These are phyloP conservation scores for Rhimphoctona megacephalus DNA, from an alignment of 2,888 invertebrate genomes.

Conservation along the genomic window DNA sequence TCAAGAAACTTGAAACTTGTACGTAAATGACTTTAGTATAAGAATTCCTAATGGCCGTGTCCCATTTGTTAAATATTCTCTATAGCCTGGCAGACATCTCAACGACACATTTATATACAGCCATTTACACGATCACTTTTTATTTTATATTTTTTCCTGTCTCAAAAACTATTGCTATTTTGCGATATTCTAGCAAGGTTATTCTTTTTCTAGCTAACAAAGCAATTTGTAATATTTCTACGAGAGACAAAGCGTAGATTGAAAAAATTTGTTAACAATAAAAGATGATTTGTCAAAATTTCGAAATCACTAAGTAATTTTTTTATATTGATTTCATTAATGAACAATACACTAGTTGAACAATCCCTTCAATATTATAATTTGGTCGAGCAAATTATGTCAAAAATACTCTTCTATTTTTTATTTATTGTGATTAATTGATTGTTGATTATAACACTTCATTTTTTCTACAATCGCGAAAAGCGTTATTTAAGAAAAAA, in stretches of 20 bases:
- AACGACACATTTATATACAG: not conserved
- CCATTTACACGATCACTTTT: not conserved
- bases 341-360: not conserved
- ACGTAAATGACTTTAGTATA: slow-evolving; percentile 29
- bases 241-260: not conserved
- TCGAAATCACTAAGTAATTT: not conserved
- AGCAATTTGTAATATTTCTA: not conserved
- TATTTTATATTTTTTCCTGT: not conserved
- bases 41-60: slow-evolving; percentile 42
- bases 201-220: not conserved
- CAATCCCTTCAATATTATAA: not conserved
- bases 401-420: not conserved
- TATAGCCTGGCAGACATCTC: slow-evolving; percentile 9
- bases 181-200: not conserved
- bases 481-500: not conserved
- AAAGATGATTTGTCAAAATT: not conserved
- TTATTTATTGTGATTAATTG: not conserved
- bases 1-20: slow-evolving; percentile 13
- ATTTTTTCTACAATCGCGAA: not conserved
- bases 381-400: not conserved
- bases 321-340: not conserved
- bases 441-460: not conserved
- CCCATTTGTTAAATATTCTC: slow-evolving; percentile 28
- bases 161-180: not conserved
- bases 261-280: not conserved